phyloP scores from a whole-genome alignment of 37 sponge, comb jelly and placozoan species.

The Beroe ovata region DNA sequence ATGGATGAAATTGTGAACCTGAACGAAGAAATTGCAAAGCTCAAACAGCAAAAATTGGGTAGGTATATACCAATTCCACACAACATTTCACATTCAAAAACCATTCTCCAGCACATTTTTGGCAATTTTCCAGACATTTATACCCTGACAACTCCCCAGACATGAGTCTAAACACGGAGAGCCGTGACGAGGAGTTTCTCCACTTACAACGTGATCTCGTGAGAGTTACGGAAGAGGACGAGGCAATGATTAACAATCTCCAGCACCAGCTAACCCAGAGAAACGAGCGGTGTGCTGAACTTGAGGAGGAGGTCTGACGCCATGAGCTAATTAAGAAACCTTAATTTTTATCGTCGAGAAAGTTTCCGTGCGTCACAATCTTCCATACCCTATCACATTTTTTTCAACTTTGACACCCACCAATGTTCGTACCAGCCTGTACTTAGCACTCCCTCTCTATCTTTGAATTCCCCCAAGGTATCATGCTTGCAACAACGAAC shows the following conservation, averaged over 20 bases:
- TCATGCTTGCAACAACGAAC: constrained; percentile 7
- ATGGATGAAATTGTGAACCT: constrained; percentile 56
- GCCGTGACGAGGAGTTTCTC: constrained; percentile 3
- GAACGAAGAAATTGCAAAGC: constrained; percentile 29
- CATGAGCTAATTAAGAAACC: no score
- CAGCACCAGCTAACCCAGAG: constrained; percentile 13
- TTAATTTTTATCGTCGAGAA: no score
- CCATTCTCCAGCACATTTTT: no score
- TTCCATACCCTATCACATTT: no score
- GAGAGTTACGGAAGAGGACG: constrained; percentile 29
- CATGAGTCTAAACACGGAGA: constrained; percentile 44
- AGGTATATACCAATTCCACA: background rate
- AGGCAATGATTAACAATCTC: constrained; percentile 32
- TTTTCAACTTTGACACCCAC: no score
- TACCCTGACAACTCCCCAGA: background rate
- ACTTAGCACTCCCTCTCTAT: no score
- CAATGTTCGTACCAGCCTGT: no score
- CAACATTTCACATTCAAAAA: no score
- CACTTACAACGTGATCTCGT: constrained; percentile 15
- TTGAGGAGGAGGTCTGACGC: constrained; percentile 44
- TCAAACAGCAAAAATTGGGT: constrained; percentile 47
- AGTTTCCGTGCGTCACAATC: no score
- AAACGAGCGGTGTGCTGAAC: constrained; percentile 25
- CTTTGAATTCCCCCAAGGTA: no score
- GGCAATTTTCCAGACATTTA: no score